Evolutionary conservation across 2,888 invertebrate genomes (phyloP), one percentile per base, ranked within the genome.

Genomic region (Stenurella melanura): DNA sequence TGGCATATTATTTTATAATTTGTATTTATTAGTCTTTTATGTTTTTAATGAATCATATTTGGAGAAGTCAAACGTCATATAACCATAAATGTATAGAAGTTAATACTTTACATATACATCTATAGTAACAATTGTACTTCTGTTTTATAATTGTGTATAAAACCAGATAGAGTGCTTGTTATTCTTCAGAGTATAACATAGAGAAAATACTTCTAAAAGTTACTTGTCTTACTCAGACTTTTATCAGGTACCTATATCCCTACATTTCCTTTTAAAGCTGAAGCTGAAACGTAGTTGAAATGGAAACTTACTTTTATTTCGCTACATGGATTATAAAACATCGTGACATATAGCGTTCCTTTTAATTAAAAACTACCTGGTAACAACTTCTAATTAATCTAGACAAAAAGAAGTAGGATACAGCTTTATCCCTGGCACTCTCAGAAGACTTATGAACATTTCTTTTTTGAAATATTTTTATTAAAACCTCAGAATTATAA

Each of bases 381-480:
- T 42, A 42, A 42, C 42, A 42, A 42, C 42, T 42, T 42, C 42
- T 42, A 42, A 42, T 42, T 42, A 42, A 42, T 42, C 42, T 42
- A 15, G 42, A 42, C 15, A 42, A 42, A 42, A 42, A 42, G 42
- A 42, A 42, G 15, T 15, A 15, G 42, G 15, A 7, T 42, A 12
- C 4, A 42, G 12, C 15, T 42, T 42, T 42, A 42, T 15, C 42
- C 42, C 15, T 42, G 30, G 0, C 3, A 12, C 15, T 42, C 12
- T 42, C 42, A 12, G 12, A 15, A 42, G 42, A 11, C 12, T 11
- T 42, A 42, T 12, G 15, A 42, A 42, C 15, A 42, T 42, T 15
- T 42, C 15, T 42, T 42, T 42, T 26, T 34, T 34, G 0, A 34
- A 34, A 34, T 34, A 34, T 34, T 34, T 34, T 34, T 9, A 34